Evolutionary conservation across 2,888 invertebrate genomes (phyloP).

Genomic region (Homarus gammarus): DNA sequence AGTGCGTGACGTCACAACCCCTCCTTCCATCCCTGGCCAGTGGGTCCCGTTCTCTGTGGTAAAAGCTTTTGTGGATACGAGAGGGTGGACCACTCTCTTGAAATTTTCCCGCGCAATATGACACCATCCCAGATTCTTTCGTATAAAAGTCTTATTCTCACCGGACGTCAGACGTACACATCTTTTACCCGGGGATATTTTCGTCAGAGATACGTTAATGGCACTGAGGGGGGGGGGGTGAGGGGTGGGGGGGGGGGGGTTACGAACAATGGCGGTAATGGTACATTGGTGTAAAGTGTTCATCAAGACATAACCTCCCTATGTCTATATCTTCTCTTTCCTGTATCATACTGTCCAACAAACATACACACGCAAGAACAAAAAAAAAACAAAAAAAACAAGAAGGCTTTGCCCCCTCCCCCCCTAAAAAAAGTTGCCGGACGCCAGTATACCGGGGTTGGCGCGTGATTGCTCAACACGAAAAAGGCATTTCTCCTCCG

Average conservation of each 20-base stretch:
- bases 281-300: too few species aligned
- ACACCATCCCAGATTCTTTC: slow-evolving; percentile 57
- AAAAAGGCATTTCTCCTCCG: slow-evolving; percentile 64
- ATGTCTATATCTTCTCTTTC: too few species aligned
- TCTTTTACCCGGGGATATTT: neutral
- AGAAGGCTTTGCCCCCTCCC: neutral
- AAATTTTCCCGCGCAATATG: slow-evolving; percentile 48
- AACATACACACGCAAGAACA: too few species aligned
- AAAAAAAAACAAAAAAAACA: neutral
- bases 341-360: too few species aligned
- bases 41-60: slow-evolving; percentile 57
- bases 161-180: neutral
- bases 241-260: too few species aligned
- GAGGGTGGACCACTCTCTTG: slow-evolving; percentile 43
- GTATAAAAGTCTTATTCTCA: slow-evolving; percentile 28
- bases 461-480: slow-evolving; percentile 62
- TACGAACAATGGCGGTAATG: neutral
- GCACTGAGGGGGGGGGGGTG: neutral
- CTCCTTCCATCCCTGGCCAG: neutral
- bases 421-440: neutral
- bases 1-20: slow-evolving; percentile 3
- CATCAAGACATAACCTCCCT: too few species aligned
- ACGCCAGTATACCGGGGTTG: slow-evolving; percentile 43
- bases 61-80: slow-evolving; percentile 60
- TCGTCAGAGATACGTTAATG: neutral